phyloP scores from a whole-genome alignment of 1,140 invertebrate species.

The Psix sp. region DNA sequence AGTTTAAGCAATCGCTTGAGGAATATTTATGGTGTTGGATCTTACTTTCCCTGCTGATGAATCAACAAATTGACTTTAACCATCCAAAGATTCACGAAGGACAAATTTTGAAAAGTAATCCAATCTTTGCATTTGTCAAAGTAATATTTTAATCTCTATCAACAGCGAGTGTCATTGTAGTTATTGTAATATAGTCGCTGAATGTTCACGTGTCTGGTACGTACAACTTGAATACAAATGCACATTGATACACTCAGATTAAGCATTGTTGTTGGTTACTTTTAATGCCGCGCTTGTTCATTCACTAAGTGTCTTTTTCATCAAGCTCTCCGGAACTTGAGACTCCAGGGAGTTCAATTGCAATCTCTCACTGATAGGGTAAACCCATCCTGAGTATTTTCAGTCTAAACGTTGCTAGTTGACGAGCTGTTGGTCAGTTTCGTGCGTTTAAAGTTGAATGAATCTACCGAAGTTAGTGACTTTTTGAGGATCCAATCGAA shows the following conservation, averaged over 20 bases:
- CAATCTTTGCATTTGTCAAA: conserved; percentile 20
- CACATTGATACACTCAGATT: too few relatives aligned
- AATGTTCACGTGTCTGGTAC: conserved; percentile 8
- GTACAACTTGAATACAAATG: conserved; percentile 1
- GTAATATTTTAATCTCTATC: conserved; percentile 34
- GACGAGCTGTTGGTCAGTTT: conserved; percentile 1
- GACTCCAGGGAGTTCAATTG: conserved; percentile 39
- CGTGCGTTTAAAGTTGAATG: not conserved
- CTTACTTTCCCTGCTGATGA: too few relatives aligned
- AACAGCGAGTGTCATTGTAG: conserved; percentile 9
- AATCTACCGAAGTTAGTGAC: too few relatives aligned
- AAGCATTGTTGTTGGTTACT: conserved; percentile 7
- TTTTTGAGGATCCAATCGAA: too few relatives aligned
- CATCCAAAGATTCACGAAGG: conserved; percentile 35
- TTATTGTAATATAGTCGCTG: conserved; percentile 29
- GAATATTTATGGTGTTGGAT: not conserved
- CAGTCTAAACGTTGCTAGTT: conserved; percentile 1
- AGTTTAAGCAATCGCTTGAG: too few relatives aligned
- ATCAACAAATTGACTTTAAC: too few relatives aligned
- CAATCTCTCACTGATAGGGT: conserved; percentile 28
- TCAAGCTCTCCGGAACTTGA: conserved; percentile 30
- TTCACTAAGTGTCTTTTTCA: conserved; percentile 31
- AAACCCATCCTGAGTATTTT: conserved; percentile 29
- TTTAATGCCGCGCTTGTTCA: conserved; percentile 22
- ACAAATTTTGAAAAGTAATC: conserved; percentile 36